phyloP scores from a whole-genome alignment of 1,140 invertebrate genomes.

The Drosophila ercepeae region DNA sequence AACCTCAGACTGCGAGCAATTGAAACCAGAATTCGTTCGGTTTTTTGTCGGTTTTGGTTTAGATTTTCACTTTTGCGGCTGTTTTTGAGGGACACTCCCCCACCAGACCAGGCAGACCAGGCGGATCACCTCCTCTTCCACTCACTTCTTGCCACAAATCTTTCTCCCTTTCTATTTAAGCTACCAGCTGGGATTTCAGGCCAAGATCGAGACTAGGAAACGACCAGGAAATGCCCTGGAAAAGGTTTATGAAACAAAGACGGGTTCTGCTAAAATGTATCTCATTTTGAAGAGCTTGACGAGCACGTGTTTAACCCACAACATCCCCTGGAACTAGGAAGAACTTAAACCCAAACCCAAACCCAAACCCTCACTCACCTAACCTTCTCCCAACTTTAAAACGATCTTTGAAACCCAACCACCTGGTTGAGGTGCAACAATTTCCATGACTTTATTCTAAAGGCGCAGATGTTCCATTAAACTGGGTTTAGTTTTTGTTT shows the following conservation, averaged over 20 bases:
- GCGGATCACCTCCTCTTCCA: not conserved
- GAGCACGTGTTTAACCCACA: not conserved
- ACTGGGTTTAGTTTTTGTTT: slow-evolving; percentile 9
- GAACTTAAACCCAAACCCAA: too few relatives aligned
- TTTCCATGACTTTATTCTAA: slow-evolving; percentile 60
- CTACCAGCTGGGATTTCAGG: not conserved
- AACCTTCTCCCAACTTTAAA: too few relatives aligned
- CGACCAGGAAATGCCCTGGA: slow-evolving; percentile 7
- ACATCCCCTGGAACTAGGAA: too few relatives aligned
- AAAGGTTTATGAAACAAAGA: not conserved
- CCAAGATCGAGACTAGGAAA: too few relatives aligned
- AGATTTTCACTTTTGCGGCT: slow-evolving; percentile 79
- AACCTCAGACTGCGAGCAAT: slow-evolving; percentile 71
- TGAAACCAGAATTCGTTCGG: slow-evolving; percentile 79
- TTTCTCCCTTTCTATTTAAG: slow-evolving; percentile 17
- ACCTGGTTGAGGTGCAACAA: slow-evolving; percentile 49
- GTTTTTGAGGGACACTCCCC: slow-evolving; percentile 52
- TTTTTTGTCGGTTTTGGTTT: slow-evolving; percentile 77
- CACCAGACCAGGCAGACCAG: slow-evolving; percentile 2
- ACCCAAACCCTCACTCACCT: too few relatives aligned
- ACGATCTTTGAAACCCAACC: slow-evolving; percentile 30
- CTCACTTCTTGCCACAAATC: not conserved
- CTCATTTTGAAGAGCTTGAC: too few relatives aligned
- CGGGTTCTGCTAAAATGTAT: too few relatives aligned
- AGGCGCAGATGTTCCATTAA: slow-evolving; percentile 50